A percentile compares a stretch with the other conserved stretches of the same genome.
Conservation (phyloP, 2,113 vertebrate genomes). For the Tylochromis polylepis region DNA sequence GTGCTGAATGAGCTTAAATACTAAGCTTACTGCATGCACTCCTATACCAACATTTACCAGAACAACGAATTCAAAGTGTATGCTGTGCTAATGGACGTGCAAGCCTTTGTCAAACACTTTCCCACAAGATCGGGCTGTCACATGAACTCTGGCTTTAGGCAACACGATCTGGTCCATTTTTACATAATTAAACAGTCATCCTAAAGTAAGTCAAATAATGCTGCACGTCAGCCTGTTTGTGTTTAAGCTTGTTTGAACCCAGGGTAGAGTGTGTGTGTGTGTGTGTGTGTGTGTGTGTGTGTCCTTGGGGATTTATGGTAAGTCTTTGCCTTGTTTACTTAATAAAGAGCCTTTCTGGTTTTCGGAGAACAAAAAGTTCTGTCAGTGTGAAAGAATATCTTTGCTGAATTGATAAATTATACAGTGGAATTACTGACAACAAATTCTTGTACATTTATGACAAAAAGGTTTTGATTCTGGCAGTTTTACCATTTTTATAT, state of each 20-base stretch:
- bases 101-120: neutral
- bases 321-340: neutral
- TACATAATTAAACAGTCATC: neutral
- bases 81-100: neutral
- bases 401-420: neutral
- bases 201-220: neutral
- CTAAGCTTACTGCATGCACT: neutral
- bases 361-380: neutral
- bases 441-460: neutral
- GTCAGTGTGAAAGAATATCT: neutral
- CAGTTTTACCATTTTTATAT: neutral
- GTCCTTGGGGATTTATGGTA: neutral
- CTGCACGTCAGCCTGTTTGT: neutral
- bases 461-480: neutral
- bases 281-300: neutral
- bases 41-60: neutral
- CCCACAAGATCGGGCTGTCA: neutral
- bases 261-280: neutral
- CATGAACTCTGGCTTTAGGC: neutral
- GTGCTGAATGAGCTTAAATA: conserved; percentile 30
- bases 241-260: neutral
- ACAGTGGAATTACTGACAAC: neutral
- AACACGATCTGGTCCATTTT: neutral
- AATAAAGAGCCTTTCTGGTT: neutral
- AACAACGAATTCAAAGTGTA: neutral